These are phyloP conservation scores for Oligia strigilis DNA, from an alignment of 2,888 invertebrate species.

Conservation along the genomic window DNA sequence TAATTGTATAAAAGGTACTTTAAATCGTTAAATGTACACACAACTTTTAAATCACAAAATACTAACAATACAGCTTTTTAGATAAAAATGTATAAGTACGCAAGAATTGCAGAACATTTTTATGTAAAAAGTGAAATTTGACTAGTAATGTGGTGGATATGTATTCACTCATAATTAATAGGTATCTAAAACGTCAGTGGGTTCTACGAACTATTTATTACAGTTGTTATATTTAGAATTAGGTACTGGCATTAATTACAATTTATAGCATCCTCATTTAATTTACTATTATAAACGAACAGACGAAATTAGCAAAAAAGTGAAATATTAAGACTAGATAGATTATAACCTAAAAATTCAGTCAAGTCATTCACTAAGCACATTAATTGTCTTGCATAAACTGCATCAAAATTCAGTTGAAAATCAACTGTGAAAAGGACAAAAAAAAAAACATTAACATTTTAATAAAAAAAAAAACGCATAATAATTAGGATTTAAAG, in stretches of 20 bases:
- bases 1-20: constrained; percentile 23
- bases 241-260: constrained; percentile 59
- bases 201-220: constrained; percentile 73
- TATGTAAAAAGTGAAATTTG: constrained; percentile 66
- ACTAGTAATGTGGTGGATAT: constrained; percentile 84
- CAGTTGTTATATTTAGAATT: constrained; percentile 69
- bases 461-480: constrained; percentile 34
- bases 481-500: constrained; percentile 45
- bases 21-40: constrained; percentile 65
- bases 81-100: constrained; percentile 53
- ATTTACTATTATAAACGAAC: constrained; percentile 68
- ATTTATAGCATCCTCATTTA: constrained; percentile 59
- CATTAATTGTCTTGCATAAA: constrained; percentile 66
- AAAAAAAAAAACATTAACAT: constrained; percentile 48
- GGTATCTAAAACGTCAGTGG: constrained; percentile 66
- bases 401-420: constrained; percentile 51
- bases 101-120: constrained; percentile 54
- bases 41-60: constrained; percentile 67
- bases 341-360: constrained; percentile 83
- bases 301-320: constrained; percentile 66
- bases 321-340: constrained; percentile 83
- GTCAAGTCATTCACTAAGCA: constrained; percentile 82
- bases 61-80: constrained; percentile 64
- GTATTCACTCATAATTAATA: constrained; percentile 76
- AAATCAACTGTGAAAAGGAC: constrained; percentile 23